A percentile compares a stretch with the other conserved stretches of the same genome.
phyloP scores from a whole-genome alignment of 1,140 invertebrate genomes.

The Onthophagus taurus region DNA sequence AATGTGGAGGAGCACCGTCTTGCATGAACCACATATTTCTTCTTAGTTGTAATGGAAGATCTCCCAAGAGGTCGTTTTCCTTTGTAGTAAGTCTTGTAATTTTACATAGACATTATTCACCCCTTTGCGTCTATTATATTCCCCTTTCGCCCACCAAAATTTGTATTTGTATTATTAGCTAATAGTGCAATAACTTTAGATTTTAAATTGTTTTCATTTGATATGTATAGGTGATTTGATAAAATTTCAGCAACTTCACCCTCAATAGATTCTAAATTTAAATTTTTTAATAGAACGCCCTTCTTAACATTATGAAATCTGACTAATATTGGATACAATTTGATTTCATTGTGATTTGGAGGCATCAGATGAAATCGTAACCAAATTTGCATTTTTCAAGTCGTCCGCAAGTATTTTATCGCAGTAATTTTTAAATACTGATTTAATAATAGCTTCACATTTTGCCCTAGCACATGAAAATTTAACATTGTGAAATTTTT shows the following conservation, averaged over 20 bases:
- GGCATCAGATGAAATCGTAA: slow-evolving; percentile 15
- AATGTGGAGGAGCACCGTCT: too few species aligned
- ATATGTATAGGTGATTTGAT: slow-evolving; percentile 14
- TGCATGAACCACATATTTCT: too few species aligned
- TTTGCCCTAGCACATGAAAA: slow-evolving; percentile 15
- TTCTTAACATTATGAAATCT: slow-evolving; percentile 9
- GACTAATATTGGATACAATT: slow-evolving; percentile 16
- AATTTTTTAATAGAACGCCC: slow-evolving; percentile 16
- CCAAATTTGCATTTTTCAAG: slow-evolving; percentile 15
- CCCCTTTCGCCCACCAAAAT: slow-evolving; percentile 17
- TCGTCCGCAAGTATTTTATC: slow-evolving; percentile 15
- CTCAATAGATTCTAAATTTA: slow-evolving; percentile 17
- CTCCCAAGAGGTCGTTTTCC: too few species aligned
- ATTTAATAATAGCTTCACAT: slow-evolving; percentile 16
- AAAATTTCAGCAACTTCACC: slow-evolving; percentile 7
- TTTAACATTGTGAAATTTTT: slow-evolving; percentile 14
- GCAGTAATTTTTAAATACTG: slow-evolving; percentile 16
- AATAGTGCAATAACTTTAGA: slow-evolving; percentile 16
- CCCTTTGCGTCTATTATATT: slow-evolving; percentile 17
- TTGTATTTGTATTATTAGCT: slow-evolving; percentile 17
- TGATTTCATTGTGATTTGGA: slow-evolving; percentile 15
- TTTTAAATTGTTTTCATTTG: slow-evolving; percentile 18
- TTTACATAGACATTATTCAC: slow-evolving; percentile 17
- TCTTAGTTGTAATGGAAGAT: too few species aligned
- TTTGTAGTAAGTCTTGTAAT: slow-evolving; percentile 17